Evolutionary conservation across 2,888 invertebrate species (phyloP), one percentile per base, ranked within the genome.

Genomic region (Cephus spinipes): DNA sequence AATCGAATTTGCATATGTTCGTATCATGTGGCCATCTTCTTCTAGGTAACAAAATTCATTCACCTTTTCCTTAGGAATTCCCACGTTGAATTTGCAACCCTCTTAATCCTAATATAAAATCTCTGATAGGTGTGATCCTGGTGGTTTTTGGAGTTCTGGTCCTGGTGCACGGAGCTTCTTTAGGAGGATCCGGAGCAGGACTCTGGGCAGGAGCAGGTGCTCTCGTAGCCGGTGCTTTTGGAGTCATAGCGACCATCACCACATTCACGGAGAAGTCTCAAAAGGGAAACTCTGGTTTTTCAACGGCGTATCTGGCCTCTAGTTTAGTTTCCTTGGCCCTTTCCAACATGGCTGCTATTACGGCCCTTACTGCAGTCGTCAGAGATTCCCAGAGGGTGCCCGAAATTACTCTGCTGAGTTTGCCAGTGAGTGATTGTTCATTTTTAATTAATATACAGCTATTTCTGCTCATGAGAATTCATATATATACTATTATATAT

Each of bases 171-270:
- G 94, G 94, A 73, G 94, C 95, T 31, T 92, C 92, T 69, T 87
- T 93, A 76, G 92, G 94, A 40, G 89, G 93, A 76, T 93, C 93
- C 36, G 95, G 95, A 33, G 95, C 94, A 2, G 95, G 95, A 4
- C 92, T 95, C 77, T 95, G 95, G 95, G 94, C 95, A 73, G 95
- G 95, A 32, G 93, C 94, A 81, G 92, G 94, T 69, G 94, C 94
- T 12, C 93, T 95, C 30, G 93, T 93, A 11, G 93, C 95, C 0
- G 95, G 95, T 1, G 92, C 92, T 0, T 92, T 94, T 9, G 95
- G 95, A 6, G 93, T 95, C 75, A 92, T 95, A 12, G 94, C 95
- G 12, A 89, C 90, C 12, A 85, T 91, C 34, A 88, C 91, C 12
- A 85, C 84, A 12, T 86, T 89, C 33, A 82, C 83, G 68, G 85